phyloP scores from a whole-genome alignment of 2,113 vertebrate genomes.

The Regulus satrapa region DNA sequence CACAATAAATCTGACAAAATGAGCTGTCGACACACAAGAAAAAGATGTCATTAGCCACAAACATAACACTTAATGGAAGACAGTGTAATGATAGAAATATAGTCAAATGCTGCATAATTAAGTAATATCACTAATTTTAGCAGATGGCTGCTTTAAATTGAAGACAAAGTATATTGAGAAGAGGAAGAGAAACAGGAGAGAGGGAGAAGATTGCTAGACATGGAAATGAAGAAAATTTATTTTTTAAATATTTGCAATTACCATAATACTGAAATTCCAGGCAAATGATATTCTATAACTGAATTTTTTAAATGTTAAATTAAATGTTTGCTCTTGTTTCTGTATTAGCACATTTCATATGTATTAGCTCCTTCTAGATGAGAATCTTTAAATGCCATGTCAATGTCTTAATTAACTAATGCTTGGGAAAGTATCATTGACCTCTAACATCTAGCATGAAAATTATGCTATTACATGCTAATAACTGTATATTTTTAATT shows the following conservation, averaged over 20 bases:
- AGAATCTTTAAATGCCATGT: background rate
- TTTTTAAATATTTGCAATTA: background rate
- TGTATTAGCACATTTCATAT: background rate
- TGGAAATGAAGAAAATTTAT: background rate
- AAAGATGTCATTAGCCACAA: slow-evolving; percentile 42
- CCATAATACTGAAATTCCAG: background rate
- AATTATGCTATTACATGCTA: background rate
- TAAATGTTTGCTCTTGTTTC: background rate
- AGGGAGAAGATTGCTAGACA: background rate
- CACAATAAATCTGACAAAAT: slow-evolving; percentile 50
- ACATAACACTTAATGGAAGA: slow-evolving; percentile 31
- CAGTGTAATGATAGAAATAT: slow-evolving; percentile 4
- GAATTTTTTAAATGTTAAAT: background rate
- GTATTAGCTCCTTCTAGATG: background rate
- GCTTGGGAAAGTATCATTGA: background rate
- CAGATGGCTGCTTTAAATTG: background rate
- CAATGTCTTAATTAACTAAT: background rate
- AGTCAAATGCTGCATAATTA: slow-evolving; percentile 1
- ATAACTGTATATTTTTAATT: background rate
- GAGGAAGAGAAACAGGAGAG: background rate
- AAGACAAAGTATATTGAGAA: background rate
- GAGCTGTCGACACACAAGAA: background rate
- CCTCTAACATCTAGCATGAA: background rate
- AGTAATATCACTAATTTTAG: slow-evolving; percentile 22
- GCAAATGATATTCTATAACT: background rate